A percentile compares a stretch with the other conserved stretches of the same genome.
phyloP scores from a whole-genome alignment of 2,797 vertebrate species.

The Ispidina picta region DNA sequence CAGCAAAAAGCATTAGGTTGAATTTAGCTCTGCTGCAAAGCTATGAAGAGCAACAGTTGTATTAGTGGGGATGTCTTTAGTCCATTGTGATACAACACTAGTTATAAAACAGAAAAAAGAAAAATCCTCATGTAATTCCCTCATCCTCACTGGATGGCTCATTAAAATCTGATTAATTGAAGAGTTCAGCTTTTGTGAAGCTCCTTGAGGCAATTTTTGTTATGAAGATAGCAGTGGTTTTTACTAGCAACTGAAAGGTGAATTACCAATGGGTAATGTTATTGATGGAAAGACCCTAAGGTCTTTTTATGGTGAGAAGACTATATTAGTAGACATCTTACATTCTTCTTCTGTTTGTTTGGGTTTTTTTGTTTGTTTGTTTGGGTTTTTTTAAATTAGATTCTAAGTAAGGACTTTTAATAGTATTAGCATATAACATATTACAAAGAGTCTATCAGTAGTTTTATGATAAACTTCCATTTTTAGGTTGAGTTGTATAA shows the following conservation, averaged over 20 bases:
- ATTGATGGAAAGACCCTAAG: not conserved
- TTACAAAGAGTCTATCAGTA: not conserved
- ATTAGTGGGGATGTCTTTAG: not conserved
- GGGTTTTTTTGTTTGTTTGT: not conserved
- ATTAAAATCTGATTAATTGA: constrained; percentile 76
- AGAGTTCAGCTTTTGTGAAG: constrained; percentile 60
- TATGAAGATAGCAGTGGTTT: constrained; percentile 37
- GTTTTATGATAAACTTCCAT: not conserved
- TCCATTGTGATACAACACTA: constrained; percentile 24
- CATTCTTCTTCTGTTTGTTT: constrained; percentile 8
- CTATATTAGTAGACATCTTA: constrained; percentile 1
- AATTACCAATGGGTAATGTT: constrained; percentile 31
- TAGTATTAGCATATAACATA: not conserved
- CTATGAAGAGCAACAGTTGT: not conserved
- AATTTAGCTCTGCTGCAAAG: not conserved
- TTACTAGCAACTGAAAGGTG: constrained; percentile 49
- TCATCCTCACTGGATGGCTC: constrained; percentile 48
- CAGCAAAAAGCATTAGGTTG: constrained; percentile 29
- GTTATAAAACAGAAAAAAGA: constrained; percentile 47
- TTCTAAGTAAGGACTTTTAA: not conserved
- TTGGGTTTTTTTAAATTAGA: not conserved
- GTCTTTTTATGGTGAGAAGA: not conserved
- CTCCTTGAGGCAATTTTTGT: constrained; percentile 64
- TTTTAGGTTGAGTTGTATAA: constrained; percentile 41
- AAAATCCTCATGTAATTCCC: not conserved